Conservation (phyloP, 2,888 invertebrate genomes). For the Darwinula stevensoni region DNA sequence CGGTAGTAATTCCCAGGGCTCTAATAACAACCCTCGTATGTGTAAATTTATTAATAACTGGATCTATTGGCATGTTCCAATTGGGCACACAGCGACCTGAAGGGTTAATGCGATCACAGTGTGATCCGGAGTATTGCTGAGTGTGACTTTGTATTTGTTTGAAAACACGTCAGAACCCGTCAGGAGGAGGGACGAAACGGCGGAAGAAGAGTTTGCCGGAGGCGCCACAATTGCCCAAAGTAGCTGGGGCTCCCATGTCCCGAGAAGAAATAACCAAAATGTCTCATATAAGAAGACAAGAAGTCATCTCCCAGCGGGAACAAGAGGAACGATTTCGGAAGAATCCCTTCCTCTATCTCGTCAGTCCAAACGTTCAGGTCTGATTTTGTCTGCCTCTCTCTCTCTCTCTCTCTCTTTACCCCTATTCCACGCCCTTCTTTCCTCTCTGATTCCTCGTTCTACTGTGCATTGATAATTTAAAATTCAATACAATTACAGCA, state of each 20-base stretch:
- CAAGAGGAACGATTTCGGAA: constrained; percentile 70
- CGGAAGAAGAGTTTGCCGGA: constrained; percentile 92
- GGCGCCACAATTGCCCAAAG: constrained; percentile 34
- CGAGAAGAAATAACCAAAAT: constrained; percentile 81
- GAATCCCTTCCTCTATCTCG: constrained; percentile 77
- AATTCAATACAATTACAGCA: constrained; percentile 3
- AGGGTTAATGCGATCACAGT: too few species aligned
- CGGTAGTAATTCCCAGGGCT: too few species aligned
- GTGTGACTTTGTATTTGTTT: too few species aligned
- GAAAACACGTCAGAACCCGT: too few species aligned
- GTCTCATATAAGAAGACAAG: constrained; percentile 77
- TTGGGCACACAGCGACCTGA: too few species aligned
- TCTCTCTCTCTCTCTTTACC: too few species aligned
- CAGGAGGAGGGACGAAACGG: constrained; percentile 40
- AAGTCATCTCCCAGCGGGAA: constrained; percentile 64
- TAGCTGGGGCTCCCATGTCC: constrained; percentile 46
- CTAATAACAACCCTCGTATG: too few species aligned
- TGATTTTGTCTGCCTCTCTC: too few species aligned
- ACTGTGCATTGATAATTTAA: constrained; percentile 1
- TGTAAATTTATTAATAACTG: too few species aligned
- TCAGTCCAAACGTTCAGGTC: constrained; percentile 93
- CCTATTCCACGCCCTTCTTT: constrained; percentile 1
- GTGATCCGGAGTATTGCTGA: too few species aligned
- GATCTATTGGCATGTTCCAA: too few species aligned
- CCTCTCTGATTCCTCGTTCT: neutral